Conservation (phyloP, 2,797 vertebrate genomes). For the Miichthys miiuy region DNA sequence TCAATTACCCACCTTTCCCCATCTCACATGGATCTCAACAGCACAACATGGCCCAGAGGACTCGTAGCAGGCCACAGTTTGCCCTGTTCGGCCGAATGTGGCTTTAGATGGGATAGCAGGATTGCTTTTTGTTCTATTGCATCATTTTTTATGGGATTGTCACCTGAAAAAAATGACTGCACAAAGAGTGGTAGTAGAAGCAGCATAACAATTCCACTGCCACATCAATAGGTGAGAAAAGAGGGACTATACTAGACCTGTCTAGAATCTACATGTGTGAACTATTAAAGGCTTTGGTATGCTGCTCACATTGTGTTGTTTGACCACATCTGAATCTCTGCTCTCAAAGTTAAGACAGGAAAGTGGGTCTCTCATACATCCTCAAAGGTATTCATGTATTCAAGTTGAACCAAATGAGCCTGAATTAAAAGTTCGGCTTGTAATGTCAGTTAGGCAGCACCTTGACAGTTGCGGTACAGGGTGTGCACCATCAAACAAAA, state of each 20-base stretch:
- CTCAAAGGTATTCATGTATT: too few relatives aligned
- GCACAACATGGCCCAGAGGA: slow-evolving; percentile 23
- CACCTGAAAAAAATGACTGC: slow-evolving; percentile 9
- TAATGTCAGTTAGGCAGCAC: too few relatives aligned
- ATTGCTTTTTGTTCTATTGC: slow-evolving; percentile 36
- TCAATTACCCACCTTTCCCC: slow-evolving; percentile 76
- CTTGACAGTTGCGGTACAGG: too few relatives aligned
- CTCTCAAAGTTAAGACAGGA: too few relatives aligned
- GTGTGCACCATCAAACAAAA: too few relatives aligned
- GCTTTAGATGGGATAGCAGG: neutral
- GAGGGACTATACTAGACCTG: neutral
- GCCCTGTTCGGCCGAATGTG: slow-evolving; percentile 10
- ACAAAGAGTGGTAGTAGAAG: neutral
- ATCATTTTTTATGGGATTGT: slow-evolving; percentile 16
- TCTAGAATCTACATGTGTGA: neutral
- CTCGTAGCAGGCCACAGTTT: slow-evolving; percentile 21
- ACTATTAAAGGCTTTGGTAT: neutral
- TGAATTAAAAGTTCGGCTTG: too few relatives aligned
- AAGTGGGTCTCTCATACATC: too few relatives aligned
- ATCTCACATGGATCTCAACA: slow-evolving; percentile 26
- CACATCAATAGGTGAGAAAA: neutral
- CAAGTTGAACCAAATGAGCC: too few relatives aligned
- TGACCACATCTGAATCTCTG: neutral
- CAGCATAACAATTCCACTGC: slow-evolving; percentile 5
- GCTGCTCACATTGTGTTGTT: neutral